Percentiles rank a stretch among this genome's conserved stretches.
phyloP scores from a whole-genome alignment of 2,797 vertebrate genomes.

The Pseudochirops corinnae region DNA sequence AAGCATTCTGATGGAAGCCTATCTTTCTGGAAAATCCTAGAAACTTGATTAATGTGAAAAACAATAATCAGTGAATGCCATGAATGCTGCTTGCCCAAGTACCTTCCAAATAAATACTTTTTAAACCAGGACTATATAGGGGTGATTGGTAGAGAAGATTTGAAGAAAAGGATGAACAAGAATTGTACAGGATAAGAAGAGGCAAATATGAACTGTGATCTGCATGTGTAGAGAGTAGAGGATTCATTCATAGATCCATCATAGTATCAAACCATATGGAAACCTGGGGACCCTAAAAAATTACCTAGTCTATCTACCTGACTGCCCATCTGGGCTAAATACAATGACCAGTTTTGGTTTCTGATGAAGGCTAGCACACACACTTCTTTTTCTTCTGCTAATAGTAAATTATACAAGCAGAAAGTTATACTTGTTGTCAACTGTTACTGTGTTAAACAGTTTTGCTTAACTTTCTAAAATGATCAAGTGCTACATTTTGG shows the following conservation, averaged over 20 bases:
- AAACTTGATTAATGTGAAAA: neutral
- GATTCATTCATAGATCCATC: neutral
- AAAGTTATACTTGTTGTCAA: neutral
- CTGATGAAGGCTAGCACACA: neutral
- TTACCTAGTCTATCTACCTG: neutral
- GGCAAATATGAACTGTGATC: neutral
- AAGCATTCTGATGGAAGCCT: neutral
- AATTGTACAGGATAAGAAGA: neutral
- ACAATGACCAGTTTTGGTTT: neutral
- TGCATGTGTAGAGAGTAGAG: neutral
- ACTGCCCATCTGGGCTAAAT: neutral
- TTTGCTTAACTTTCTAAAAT: neutral
- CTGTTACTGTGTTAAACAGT: neutral
- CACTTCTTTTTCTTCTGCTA: neutral
- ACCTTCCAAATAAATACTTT: neutral
- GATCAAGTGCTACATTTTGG: neutral
- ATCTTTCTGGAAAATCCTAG: conserved; percentile 11
- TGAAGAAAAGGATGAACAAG: neutral
- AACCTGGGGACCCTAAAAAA: neutral
- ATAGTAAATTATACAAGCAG: neutral
- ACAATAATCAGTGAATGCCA: neutral
- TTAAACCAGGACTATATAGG: neutral
- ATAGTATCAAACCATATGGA: neutral
- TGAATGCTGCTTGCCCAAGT: neutral
- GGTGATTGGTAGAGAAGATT: neutral